phyloP scores from a whole-genome alignment of 1,140 invertebrate genomes.

The Eubasilissa regina region DNA sequence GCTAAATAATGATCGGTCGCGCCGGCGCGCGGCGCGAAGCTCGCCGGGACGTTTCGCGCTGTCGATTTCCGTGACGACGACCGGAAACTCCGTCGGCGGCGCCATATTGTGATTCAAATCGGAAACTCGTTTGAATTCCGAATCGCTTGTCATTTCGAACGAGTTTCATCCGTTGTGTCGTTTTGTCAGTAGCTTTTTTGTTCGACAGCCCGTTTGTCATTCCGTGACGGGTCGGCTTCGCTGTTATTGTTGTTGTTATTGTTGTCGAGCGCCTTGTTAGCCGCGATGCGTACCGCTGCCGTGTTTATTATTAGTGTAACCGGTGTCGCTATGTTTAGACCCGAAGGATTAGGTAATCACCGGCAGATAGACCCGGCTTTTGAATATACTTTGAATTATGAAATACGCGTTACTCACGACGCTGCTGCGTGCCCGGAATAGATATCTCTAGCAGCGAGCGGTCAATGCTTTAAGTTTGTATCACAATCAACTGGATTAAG shows the following conservation, averaged over 20 bases:
- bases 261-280: background rate
- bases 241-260: background rate
- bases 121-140: conserved; percentile 21
- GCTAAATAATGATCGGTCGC: too few relatives aligned
- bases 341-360: conserved; percentile 16
- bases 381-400: too few relatives aligned
- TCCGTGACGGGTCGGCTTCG: background rate
- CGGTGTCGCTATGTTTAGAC: conserved; percentile 8
- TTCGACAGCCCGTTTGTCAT: conserved; percentile 1
- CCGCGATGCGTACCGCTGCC: background rate
- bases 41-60: conserved; percentile 11
- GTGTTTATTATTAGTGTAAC: conserved; percentile 7
- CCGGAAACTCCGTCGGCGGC: background rate
- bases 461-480: too few relatives aligned
- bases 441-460: too few relatives aligned
- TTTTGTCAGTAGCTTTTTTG: conserved; percentile 2
- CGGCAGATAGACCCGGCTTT: too few relatives aligned
- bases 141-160: conserved; percentile 20
- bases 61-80: conserved; percentile 4
- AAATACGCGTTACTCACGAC: too few relatives aligned
- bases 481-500: too few relatives aligned
- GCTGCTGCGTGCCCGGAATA: too few relatives aligned
- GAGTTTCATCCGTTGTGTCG: conserved; percentile 1
- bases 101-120: conserved; percentile 31
- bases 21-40: too few relatives aligned